Percentiles rank a stretch among this genome's conserved stretches.
phyloP scores from a whole-genome alignment of 2,888 invertebrate species.

The Amiota mariae region DNA sequence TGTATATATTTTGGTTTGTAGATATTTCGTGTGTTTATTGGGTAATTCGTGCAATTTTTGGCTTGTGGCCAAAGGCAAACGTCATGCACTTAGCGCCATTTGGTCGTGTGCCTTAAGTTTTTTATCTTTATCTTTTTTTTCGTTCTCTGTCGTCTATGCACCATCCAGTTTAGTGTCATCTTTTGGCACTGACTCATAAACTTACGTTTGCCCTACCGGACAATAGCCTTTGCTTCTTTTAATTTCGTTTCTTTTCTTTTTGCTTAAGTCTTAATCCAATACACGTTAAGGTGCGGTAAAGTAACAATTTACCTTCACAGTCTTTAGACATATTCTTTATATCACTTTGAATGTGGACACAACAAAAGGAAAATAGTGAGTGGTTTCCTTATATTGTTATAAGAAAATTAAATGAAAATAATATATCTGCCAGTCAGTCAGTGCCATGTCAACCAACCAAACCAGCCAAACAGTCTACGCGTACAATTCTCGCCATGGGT shows the following conservation, averaged over 20 bases:
- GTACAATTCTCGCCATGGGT: no score
- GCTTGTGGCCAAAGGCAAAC: constrained; percentile 56
- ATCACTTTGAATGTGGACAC: no score
- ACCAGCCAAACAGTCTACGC: no score
- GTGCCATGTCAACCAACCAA: no score
- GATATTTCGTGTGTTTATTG: background rate
- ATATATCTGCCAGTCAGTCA: no score
- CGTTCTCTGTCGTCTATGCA: background rate
- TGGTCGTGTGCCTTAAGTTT: constrained; percentile 37
- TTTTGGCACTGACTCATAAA: constrained; percentile 10
- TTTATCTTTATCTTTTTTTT: background rate
- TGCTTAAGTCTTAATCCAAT: no score
- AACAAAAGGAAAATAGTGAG: no score
- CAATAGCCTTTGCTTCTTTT: background rate
- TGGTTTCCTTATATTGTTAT: no score
- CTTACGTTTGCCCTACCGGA: constrained; percentile 2
- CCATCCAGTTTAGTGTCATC: background rate
- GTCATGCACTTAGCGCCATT: constrained; percentile 60
- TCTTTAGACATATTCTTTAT: no score
- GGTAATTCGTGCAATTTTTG: constrained; percentile 37
- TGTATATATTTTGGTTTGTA: background rate
- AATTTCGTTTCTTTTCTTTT: background rate
- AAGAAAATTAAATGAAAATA: no score
- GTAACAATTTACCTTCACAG: no score
- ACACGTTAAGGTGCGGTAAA: no score